Evolutionary conservation across 2,113 vertebrate genomes (phyloP).

Genomic region (Albula glossodonta): DNA sequence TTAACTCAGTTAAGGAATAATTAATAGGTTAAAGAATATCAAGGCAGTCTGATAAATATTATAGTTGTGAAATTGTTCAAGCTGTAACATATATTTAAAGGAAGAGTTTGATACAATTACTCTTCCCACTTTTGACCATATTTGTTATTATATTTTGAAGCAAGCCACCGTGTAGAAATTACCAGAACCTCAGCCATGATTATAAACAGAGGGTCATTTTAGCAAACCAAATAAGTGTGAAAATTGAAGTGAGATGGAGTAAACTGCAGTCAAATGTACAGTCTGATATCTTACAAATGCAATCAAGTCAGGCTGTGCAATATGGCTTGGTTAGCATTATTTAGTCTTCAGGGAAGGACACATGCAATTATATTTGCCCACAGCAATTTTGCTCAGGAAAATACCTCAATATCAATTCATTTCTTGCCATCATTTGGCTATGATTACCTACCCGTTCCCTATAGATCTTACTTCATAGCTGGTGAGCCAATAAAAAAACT

Average conservation of each 20-base stretch:
- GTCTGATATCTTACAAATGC: conserved; percentile 9
- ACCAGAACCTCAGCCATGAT: background rate
- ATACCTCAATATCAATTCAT: background rate
- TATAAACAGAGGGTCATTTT: conserved; percentile 23
- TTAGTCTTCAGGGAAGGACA: conserved; percentile 11
- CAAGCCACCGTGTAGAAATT: background rate
- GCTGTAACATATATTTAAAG: too few relatives aligned
- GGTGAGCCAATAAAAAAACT: background rate
- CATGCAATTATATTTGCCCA: background rate
- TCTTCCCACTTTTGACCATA: too few relatives aligned
- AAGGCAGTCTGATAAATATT: too few relatives aligned
- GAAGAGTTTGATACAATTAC: too few relatives aligned
- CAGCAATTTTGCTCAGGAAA: background rate
- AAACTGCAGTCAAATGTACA: conserved; percentile 15
- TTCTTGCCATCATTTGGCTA: background rate
- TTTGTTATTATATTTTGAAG: too few relatives aligned
- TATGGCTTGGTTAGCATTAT: background rate
- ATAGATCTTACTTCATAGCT: background rate
- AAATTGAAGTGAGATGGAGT: conserved; percentile 25
- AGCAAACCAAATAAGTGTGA: conserved; percentile 12
- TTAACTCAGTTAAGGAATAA: too few relatives aligned
- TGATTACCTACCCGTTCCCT: background rate
- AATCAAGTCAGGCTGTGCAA: background rate
- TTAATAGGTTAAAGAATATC: too few relatives aligned
- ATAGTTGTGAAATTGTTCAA: too few relatives aligned